phyloP scores from a whole-genome alignment of 2,888 invertebrate genomes.

The Drosophila bunnanda region DNA sequence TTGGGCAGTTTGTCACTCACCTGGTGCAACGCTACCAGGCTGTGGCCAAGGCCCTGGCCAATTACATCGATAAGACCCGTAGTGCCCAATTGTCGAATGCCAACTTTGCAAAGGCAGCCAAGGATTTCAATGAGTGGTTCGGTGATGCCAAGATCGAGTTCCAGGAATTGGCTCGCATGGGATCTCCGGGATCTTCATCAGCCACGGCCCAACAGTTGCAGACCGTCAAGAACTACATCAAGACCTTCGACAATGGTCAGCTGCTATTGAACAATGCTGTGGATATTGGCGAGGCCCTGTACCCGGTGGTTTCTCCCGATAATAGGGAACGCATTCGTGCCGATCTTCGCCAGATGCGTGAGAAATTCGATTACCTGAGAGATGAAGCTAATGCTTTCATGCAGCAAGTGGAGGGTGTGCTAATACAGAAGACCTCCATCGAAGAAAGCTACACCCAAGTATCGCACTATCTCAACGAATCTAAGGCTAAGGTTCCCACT shows the following conservation, averaged over 20 bases:
- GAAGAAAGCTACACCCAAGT: conserved; percentile 96
- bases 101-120: conserved; percentile 89
- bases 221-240: conserved; percentile 87
- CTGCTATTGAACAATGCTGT: conserved; percentile 91
- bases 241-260: conserved; percentile 91
- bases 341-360: conserved; percentile 92
- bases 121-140: conserved; percentile 92
- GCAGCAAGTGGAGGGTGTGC: conserved; percentile 94
- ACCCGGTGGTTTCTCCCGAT: conserved; percentile 93
- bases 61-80: conserved; percentile 90
- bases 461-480: conserved; percentile 93
- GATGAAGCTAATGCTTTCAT: conserved; percentile 93
- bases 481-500: conserved; percentile 90
- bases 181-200: conserved; percentile 90
- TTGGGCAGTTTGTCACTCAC: conserved; percentile 92
- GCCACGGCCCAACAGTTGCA: conserved; percentile 90
- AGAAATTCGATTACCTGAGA: conserved; percentile 92
- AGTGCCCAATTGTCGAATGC: conserved; percentile 88
- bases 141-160: conserved; percentile 90
- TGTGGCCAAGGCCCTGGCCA: conserved; percentile 89
- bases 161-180: conserved; percentile 89
- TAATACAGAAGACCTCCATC: conserved; percentile 96
- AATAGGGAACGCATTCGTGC: conserved; percentile 93
- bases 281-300: conserved; percentile 94
- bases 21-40: conserved; percentile 91